Conservation (phyloP, 2,888 invertebrate species). For the Spodoptera littoralis region DNA sequence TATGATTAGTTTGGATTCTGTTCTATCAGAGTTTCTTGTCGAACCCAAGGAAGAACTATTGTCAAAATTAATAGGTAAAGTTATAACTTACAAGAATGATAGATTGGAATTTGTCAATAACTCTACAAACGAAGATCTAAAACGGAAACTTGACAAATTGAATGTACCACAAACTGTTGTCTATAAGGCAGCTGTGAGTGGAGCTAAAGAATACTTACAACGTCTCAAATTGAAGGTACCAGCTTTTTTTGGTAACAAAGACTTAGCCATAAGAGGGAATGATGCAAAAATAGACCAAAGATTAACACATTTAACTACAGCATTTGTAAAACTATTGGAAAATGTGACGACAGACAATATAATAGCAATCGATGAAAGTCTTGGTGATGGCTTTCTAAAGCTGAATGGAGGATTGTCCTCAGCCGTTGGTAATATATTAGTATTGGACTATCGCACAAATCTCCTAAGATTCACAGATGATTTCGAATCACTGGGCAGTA, state of each 20-base stretch:
- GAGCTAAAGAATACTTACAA: conserved; percentile 20
- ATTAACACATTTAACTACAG: conserved; percentile 12
- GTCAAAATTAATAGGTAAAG: conserved; percentile 9
- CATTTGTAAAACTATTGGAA: conserved; percentile 18
- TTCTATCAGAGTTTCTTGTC: no score
- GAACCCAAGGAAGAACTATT: no score
- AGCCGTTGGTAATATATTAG: conserved; percentile 39
- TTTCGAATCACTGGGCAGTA: conserved; percentile 2
- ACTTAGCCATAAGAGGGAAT: conserved; percentile 36
- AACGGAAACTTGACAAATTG: conserved; percentile 17
- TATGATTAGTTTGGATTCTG: no score
- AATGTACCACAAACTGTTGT: conserved; percentile 16
- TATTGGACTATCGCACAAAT: conserved; percentile 24
- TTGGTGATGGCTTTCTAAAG: conserved; percentile 17
- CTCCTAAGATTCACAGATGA: conserved; percentile 32
- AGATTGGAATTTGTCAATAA: conserved; percentile 33
- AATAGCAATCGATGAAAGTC: conserved; percentile 29
- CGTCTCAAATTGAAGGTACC: conserved; percentile 37
- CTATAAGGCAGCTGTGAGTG: conserved; percentile 31
- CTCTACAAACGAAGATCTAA: conserved; percentile 1
- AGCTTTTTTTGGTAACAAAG: conserved; percentile 43
- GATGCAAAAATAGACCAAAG: conserved; percentile 20
- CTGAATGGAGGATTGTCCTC: conserved; percentile 37
- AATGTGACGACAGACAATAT: conserved; percentile 3
- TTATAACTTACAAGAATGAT: conserved; percentile 15